Percentiles rank a stretch among this genome's conserved stretches.
Evolutionary conservation across 2,888 invertebrate species (phyloP).

Genomic region (Cheilosia pagana): DNA sequence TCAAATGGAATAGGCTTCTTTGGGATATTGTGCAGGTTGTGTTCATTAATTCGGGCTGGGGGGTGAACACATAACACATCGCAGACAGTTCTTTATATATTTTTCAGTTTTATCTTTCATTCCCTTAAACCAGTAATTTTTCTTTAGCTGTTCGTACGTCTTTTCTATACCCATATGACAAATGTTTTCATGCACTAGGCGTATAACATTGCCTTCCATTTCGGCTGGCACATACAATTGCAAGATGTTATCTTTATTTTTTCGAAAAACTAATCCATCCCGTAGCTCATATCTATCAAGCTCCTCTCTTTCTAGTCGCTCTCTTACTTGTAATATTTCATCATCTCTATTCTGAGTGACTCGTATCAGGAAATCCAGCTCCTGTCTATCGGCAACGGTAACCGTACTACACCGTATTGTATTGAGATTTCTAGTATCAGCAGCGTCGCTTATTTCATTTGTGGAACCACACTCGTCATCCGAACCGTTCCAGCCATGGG

Average conservation of each 20-base stretch:
- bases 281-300: conserved; percentile 54
- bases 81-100: conserved; percentile 59
- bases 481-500: background rate
- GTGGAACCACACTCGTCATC: background rate
- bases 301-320: conserved; percentile 64
- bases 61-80: conserved; percentile 53
- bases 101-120: conserved; percentile 72
- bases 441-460: background rate
- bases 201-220: conserved; percentile 76
- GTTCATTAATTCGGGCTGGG: too few relatives aligned
- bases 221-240: conserved; percentile 72
- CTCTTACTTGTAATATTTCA: conserved; percentile 71
- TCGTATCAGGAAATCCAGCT: conserved; percentile 61
- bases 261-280: conserved; percentile 67
- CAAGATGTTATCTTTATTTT: conserved; percentile 24
- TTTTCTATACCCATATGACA: conserved; percentile 79
- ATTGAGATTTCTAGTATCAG: conserved; percentile 23
- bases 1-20: too few relatives aligned
- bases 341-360: conserved; percentile 71
- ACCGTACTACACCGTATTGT: conserved; percentile 40
- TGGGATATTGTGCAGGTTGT: too few relatives aligned
- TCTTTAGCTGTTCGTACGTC: conserved; percentile 75
- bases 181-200: conserved; percentile 76
- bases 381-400: conserved; percentile 41
- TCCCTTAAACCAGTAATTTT: conserved; percentile 79